Conservation (phyloP, 2,113 vertebrate species). For the Ochotona princeps region DNA sequence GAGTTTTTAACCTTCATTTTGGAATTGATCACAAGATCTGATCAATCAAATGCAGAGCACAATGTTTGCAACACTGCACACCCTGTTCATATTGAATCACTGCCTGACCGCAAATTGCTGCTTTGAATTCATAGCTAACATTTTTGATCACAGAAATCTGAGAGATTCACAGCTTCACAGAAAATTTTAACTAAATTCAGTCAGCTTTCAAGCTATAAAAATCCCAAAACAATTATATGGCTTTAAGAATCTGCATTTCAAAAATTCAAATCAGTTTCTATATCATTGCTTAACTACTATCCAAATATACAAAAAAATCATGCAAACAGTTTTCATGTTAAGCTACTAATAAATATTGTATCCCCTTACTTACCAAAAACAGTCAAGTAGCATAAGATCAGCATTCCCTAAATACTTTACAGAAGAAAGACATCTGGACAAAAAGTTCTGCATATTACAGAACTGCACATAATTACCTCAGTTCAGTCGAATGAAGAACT, state of each 20-base stretch:
- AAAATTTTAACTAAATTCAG: slow-evolving; percentile 41
- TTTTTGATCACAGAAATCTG: slow-evolving; percentile 19
- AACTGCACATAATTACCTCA: slow-evolving; percentile 42
- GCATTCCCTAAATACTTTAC: slow-evolving; percentile 10
- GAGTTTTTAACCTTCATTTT: slow-evolving; percentile 53
- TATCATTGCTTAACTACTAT: background rate
- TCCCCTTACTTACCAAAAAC: background rate
- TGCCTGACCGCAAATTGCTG: background rate
- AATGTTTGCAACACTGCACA: fast-evolving
- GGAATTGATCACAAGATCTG: background rate
- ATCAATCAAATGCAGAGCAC: slow-evolving; percentile 40
- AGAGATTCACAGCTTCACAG: slow-evolving; percentile 17
- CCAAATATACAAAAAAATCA: slow-evolving; percentile 34
- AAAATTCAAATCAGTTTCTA: slow-evolving; percentile 43
- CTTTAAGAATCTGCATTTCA: slow-evolving; percentile 46
- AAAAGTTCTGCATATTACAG: background rate
- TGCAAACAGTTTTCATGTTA: slow-evolving; percentile 20
- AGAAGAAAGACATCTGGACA: background rate
- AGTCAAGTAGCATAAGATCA: background rate
- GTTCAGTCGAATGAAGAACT: background rate
- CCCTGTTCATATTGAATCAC: background rate
- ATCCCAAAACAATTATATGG: slow-evolving; percentile 14
- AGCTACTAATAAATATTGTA: background rate
- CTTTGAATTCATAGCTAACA: background rate
- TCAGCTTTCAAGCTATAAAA: slow-evolving; percentile 32